Evolutionary conservation across 2,888 invertebrate genomes (phyloP).

Genomic region (Tachina grossa): DNA sequence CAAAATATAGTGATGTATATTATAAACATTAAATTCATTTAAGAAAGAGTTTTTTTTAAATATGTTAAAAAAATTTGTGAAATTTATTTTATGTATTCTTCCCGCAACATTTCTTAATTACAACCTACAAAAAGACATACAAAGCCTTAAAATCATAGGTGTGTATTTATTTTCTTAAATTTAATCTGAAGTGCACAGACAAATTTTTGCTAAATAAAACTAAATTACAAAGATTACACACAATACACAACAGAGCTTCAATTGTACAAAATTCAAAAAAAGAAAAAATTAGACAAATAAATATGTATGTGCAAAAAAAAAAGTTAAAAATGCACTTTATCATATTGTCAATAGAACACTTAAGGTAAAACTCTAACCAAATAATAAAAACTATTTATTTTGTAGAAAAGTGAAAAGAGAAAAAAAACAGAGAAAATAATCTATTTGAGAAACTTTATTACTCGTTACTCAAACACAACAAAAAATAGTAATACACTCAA

Average conservation of each 20-base stretch:
- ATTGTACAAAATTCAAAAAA: background rate
- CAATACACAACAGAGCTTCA: background rate
- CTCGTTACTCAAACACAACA: slow-evolving; percentile 20
- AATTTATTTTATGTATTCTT: too few species aligned
- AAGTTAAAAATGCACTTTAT: slow-evolving; percentile 34
- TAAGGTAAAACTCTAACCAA: slow-evolving; percentile 60
- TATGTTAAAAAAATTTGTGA: too few species aligned
- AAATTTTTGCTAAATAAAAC: background rate
- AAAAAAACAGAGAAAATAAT: slow-evolving; percentile 4
- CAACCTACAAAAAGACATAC: too few species aligned
- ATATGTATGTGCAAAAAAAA: background rate
- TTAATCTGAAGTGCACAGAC: slow-evolving; percentile 7
- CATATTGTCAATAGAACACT: slow-evolving; percentile 66
- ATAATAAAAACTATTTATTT: slow-evolving; percentile 45
- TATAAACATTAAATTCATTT: too few species aligned
- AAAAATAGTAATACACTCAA: background rate
- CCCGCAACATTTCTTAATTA: too few species aligned
- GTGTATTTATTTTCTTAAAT: background rate
- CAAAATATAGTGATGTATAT: too few species aligned
- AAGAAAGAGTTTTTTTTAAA: too few species aligned
- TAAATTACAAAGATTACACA: background rate
- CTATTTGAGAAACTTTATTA: slow-evolving; percentile 16
- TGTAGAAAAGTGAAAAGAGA: background rate
- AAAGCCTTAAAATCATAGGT: too few species aligned
- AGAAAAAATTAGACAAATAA: background rate